phyloP scores from a whole-genome alignment of 2,113 vertebrate species.

The Phrynosoma platyrhinos region DNA sequence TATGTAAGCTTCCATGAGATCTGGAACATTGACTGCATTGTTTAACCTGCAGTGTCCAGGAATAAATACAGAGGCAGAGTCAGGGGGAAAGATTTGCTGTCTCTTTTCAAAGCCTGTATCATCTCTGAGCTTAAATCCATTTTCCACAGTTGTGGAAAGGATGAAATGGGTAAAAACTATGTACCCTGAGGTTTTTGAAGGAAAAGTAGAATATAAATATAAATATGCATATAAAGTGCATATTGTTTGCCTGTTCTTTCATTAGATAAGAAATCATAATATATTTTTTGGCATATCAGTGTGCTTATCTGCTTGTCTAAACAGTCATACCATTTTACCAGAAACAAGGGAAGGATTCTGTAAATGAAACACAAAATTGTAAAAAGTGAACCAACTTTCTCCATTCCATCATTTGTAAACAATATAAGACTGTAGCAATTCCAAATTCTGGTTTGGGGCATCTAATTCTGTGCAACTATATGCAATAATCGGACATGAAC shows the following conservation, averaged over 20 bases:
- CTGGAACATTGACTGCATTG: neutral
- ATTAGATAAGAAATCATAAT: neutral
- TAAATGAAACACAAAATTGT: neutral
- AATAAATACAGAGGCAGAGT: neutral
- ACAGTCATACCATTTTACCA: neutral
- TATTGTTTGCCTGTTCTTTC: neutral
- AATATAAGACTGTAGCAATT: slow-evolving; percentile 39
- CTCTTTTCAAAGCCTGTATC: neutral
- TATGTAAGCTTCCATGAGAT: neutral
- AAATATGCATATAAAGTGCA: neutral
- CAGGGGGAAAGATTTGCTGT: neutral
- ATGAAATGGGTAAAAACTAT: neutral
- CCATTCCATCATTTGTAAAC: slow-evolving; percentile 34
- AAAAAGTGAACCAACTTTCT: slow-evolving; percentile 49
- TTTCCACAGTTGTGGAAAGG: neutral
- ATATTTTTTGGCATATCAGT: neutral
- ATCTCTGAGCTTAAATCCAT: too few species aligned
- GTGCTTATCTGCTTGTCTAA: neutral
- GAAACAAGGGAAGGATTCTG: neutral
- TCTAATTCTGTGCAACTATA: slow-evolving; percentile 71
- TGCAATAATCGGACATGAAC: slow-evolving; percentile 67
- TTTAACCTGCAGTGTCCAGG: neutral
- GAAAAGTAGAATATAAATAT: neutral
- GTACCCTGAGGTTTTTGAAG: neutral
- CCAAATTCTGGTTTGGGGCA: slow-evolving; percentile 59